Evolutionary conservation across 2,113 vertebrate species (phyloP), one percentile per base, ranked within the genome.

Genomic region (Alosa alosa): DNA sequence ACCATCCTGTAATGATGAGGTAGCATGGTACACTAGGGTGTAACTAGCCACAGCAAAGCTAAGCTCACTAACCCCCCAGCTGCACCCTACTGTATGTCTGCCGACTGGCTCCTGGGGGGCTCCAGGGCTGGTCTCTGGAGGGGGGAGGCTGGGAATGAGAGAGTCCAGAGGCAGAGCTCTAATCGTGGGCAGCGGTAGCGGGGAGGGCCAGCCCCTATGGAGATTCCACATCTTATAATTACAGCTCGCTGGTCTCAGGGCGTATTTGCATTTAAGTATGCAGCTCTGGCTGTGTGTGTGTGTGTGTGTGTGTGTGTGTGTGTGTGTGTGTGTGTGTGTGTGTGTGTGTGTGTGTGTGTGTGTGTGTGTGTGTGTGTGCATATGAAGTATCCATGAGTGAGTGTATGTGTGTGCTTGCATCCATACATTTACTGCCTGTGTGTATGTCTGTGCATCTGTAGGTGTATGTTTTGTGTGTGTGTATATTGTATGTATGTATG

Each of bases 201-300:
- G 86, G n/a, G 81, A 9, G 75, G 39, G 25, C 60, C 41, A 68
- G 88, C 78, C 81, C 10, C 85, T 90, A 55, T 88, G 45, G 91
- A 87, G 55, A 22, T 89, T 88, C 88, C 55, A 60, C 3, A 82
- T 72, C 87, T 89, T 44, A 11, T 92, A 91, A 95, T 94, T 94
- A 91, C 52, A 91, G 84, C 82, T 44, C 36, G n/a, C 22, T 81
- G 50, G n/a, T 84, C 25, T 89, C 88, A 47, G 90, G 88, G 75
- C 82, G 45, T 86, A 72, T 31, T 39, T 41, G 18, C 84, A 45
- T 83, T 44, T 72, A 45, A 81, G 50, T 78, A 13, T 41, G 60
- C 15, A 41, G 31, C 81, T 82, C 13, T 64, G 52, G 60, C 52
- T 60, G 55, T 86, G 84, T 82, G 52, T 17, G 41, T 36, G 25